Evolutionary conservation across 2,797 vertebrate species (phyloP).

Genomic region (Hozukius guyotensis): DNA sequence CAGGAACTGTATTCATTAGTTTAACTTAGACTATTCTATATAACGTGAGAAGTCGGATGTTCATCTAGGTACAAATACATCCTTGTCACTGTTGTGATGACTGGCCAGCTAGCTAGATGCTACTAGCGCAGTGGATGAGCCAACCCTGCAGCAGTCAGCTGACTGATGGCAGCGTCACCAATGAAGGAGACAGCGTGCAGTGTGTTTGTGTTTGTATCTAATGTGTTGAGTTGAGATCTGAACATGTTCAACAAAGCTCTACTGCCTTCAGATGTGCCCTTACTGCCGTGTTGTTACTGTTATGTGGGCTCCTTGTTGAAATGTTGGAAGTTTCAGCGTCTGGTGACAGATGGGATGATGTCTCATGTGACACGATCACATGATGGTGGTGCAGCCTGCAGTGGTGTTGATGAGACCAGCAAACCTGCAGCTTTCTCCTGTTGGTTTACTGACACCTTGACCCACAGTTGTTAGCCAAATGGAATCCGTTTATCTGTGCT

Average conservation of each 20-base stretch:
- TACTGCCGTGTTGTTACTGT: fast-evolving
- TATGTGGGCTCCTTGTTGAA: fast-evolving
- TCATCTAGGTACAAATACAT: fast-evolving
- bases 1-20: fast-evolving
- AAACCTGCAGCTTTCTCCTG: neutral
- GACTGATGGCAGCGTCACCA: neutral
- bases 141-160: conserved; percentile 18
- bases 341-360: conserved; percentile 59
- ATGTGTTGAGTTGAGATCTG: neutral
- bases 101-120: neutral
- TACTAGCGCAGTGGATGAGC: neutral
- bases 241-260: fast-evolving
- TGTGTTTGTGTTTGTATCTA: neutral
- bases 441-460: neutral
- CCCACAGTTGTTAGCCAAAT: neutral
- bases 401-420: neutral
- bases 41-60: fast-evolving
- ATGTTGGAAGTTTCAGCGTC: neutral
- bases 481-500: neutral
- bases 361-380: conserved; percentile 79
- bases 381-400: conserved; percentile 32
- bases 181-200: neutral
- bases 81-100: neutral
- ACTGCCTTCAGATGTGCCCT: fast-evolving
- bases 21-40: too few relatives aligned